Base-by-base conservation (phyloP, 1,140 invertebrate genomes). In the Phthorimaea operculella region DNA sequence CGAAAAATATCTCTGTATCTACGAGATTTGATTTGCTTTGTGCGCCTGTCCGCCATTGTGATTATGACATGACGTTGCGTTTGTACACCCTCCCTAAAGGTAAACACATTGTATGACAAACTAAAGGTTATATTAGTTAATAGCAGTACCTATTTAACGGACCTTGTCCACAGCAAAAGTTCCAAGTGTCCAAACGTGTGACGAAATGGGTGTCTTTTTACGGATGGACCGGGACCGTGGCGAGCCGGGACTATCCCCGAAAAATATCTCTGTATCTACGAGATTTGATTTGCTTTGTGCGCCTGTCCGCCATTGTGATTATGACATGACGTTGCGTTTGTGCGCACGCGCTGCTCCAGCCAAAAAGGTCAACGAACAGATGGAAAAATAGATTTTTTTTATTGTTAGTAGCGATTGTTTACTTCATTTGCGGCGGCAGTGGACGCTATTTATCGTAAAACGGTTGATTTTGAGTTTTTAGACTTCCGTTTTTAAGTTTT, bases 41-140 rank as follows among this genome's bases (percentile, higher is more conserved):
- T 72, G 59, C 68, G 66, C 67, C 64, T 33, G 59, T 72, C 71
- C 64, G 72, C 70, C 68, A 69, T 71, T 71, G 60, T 76, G 76
- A 76, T 72, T 73, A 63, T 74, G 74, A 79, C 66, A 68, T 80
- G 80, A 81, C 78, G n/a, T 73, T 63, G 76, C 74, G 79, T 68
- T 76, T 75, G 44, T 64, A 64, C 69, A 74, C 74, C 74, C 75
- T 75, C 76, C 76, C 75, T 64, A n/a, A n/a, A n/a, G n/a, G n/a
- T n/a, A n/a, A n/a, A n/a, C n/a, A n/a, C n/a, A n/a, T n/a, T n/a
- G n/a, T n/a, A n/a, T n/a, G n/a, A n/a, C n/a, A n/a, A n/a, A n/a
- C n/a, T n/a, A n/a, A n/a, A n/a, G n/a, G n/a, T n/a, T n/a, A n/a
- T n/a, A n/a, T n/a, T n/a, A n/a, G n/a, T n/a, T n/a, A n/a, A n/a